Evolutionary conservation across 92 coral and sea anemone species (phyloP), one percentile per base, ranked within the genome.

Genomic region (Epizoanthus scotinus): DNA sequence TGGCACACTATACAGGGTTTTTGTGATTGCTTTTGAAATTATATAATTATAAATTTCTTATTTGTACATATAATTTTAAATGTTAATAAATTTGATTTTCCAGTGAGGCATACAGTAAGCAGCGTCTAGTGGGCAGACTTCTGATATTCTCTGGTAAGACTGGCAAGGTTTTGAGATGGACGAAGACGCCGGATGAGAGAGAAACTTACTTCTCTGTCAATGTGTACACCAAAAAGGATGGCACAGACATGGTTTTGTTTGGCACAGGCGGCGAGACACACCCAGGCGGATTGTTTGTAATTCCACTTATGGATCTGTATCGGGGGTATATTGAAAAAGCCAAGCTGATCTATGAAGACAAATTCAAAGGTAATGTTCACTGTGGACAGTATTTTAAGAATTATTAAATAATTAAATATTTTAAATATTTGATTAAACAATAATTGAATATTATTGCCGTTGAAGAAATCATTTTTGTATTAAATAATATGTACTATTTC

Each of bases 191-290:
- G 57, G 99, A 96, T 67, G 86, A 86, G 54, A 87, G 84, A 71
- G 99, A 96, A 61, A 96, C 98, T 21, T 96, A 96, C 78, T 93
- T 91, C 73, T 96, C 99, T 63, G 96, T 97, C 6, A 91, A 88
- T 19, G 55, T 96, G 9, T 96, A 96, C 87, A 88, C 91, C 34
- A 83, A 86, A 65, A 89, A 87, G 63, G 95, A 96, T 85, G 98
- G 97, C 28, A 71, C 82, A 21, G 98, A 96, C 44, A 85, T 96
- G 85, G 99, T 89, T 25, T 67, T 96, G 78, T 93, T 93, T 83
- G 99, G 99, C 2, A 96, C 99, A 19, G 99, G 99, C 2, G 99
- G 99, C 0, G 99, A 96, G 47, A 93, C 99, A 19, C 99, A 96
- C 31, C 90, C 96, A 36, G 98, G 99, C 17, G 91, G 94, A 6